Conservation (phyloP, 2,888 invertebrate species). For the Stomorhina lunata region DNA sequence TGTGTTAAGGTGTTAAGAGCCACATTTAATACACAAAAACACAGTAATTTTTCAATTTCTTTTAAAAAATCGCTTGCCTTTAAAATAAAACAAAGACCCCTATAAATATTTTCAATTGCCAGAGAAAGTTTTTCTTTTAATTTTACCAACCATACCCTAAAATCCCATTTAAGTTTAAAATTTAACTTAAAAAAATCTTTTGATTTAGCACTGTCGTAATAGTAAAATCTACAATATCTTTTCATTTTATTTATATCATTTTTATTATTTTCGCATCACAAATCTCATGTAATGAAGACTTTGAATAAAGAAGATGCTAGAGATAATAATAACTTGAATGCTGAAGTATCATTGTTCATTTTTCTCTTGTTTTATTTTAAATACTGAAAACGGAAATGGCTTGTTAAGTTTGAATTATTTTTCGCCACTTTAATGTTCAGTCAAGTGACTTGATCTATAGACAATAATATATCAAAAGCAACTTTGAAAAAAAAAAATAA, state of each 20-base stretch:
- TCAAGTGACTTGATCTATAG: constrained; percentile 17
- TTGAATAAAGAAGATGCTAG: neutral
- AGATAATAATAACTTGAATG: neutral
- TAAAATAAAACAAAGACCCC: neutral
- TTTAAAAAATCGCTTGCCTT: neutral
- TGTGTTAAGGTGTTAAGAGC: constrained; percentile 33
- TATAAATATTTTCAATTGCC: neutral
- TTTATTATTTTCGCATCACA: neutral
- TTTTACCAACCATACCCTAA: neutral
- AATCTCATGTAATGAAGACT: constrained; percentile 6
- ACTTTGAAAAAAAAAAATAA: neutral
- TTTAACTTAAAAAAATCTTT: constrained; percentile 21
- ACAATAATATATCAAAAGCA: neutral
- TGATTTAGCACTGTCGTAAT: neutral
- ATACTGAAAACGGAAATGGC: constrained; percentile 47
- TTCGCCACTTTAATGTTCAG: constrained; percentile 30
- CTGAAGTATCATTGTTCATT: constrained; percentile 29
- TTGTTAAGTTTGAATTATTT: constrained; percentile 51
- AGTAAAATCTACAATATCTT: neutral
- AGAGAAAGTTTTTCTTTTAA: constrained; percentile 19
- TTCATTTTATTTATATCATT: neutral
- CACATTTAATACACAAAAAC: neutral
- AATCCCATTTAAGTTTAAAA: neutral
- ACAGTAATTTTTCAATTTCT: neutral
- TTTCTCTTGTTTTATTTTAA: constrained; percentile 18